Conservation (phyloP, 2,888 invertebrate species). For the Digitonthophagus gazella region DNA sequence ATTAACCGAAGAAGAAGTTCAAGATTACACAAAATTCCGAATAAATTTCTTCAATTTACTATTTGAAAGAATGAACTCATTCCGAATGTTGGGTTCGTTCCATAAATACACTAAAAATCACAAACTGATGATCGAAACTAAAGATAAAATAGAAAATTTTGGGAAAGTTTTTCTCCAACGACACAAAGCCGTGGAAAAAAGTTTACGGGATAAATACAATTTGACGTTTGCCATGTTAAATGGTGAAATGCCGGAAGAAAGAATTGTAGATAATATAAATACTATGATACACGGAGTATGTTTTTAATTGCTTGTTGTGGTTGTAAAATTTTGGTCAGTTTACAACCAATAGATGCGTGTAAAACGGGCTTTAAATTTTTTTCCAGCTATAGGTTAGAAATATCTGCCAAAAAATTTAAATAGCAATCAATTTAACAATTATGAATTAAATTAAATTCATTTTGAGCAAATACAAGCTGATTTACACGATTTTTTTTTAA, state of each 20-base stretch:
- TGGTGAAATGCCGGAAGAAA: background rate
- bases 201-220: background rate
- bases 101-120: background rate
- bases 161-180: background rate
- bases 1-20: background rate
- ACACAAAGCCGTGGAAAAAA: background rate
- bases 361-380: too few relatives aligned
- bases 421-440: too few relatives aligned
- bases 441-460: too few relatives aligned
- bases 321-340: too few relatives aligned
- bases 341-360: too few relatives aligned
- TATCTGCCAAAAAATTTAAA: too few relatives aligned
- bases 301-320: too few relatives aligned
- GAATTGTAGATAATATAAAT: conserved; percentile 6
- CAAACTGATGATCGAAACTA: background rate
- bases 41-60: background rate
- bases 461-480: too few relatives aligned
- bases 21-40: background rate
- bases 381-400: too few relatives aligned
- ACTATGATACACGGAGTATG: conserved; percentile 4
- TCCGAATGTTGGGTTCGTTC: background rate
- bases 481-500: too few relatives aligned
- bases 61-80: background rate
- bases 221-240: conserved; percentile 7
- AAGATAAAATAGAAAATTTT: background rate